Conservation (phyloP, 2,113 vertebrate genomes). For the Notechis scutatus region DNA sequence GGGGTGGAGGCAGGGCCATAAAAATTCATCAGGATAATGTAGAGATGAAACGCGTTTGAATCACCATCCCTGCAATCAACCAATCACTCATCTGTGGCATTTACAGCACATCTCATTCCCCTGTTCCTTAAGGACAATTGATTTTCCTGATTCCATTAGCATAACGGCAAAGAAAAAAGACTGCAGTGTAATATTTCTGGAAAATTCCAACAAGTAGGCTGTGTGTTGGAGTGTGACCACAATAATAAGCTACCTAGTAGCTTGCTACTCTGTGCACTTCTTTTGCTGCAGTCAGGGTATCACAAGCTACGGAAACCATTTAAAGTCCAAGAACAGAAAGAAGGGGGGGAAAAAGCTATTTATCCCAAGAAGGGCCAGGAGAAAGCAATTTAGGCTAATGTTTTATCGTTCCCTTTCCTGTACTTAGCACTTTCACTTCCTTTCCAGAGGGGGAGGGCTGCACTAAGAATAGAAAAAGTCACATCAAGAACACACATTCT, state of each 20-base stretch:
- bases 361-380: constrained; percentile 59
- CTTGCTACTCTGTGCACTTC: constrained; percentile 66
- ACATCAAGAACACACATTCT: constrained; percentile 53
- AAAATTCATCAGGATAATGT: constrained; percentile 90
- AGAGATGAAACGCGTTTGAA: constrained; percentile 80
- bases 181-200: constrained; percentile 86
- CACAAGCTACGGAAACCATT: constrained; percentile 62
- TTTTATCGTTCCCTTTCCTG: constrained; percentile 67
- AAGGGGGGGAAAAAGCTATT: background rate
- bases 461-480: constrained; percentile 48
- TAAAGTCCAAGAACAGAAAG: constrained; percentile 51
- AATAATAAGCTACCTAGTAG: constrained; percentile 73
- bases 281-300: constrained; percentile 54
- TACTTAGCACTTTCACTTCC: constrained; percentile 55
- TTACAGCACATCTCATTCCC: constrained; percentile 90
- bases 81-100: constrained; percentile 91
- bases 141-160: constrained; percentile 92
- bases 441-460: constrained; percentile 14
- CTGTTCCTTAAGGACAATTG: constrained; percentile 93
- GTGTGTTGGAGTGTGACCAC: constrained; percentile 78
- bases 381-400: constrained; percentile 63
- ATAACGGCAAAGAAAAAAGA: constrained; percentile 85
- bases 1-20: constrained; percentile 73
- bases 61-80: constrained; percentile 82
- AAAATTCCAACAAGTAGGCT: constrained; percentile 84